A percentile compares a stretch with the other conserved stretches of the same genome.
phyloP scores from a whole-genome alignment of 2,113 vertebrate genomes.

The Platichthys stellatus region DNA sequence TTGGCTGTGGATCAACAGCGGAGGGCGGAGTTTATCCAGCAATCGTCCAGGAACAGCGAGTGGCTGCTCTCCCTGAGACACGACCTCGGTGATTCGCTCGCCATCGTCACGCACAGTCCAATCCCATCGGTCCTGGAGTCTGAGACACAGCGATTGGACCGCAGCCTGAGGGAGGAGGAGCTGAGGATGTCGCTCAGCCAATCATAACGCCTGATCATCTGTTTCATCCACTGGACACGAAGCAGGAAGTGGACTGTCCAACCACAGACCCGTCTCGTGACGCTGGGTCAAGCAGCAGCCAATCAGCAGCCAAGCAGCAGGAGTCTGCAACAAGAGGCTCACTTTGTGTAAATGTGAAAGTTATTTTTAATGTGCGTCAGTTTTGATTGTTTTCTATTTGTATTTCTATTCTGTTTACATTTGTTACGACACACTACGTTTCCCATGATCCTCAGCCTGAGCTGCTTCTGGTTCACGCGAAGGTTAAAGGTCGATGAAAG shows the following conservation, averaged over 20 bases:
- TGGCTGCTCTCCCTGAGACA: constrained; percentile 71
- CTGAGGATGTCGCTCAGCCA: constrained; percentile 66
- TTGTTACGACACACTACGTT: background rate
- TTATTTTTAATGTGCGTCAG: background rate
- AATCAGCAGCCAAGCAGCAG: background rate
- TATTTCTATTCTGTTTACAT: background rate
- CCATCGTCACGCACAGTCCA: constrained; percentile 64
- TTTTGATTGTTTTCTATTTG: background rate
- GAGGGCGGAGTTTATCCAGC: constrained; percentile 74
- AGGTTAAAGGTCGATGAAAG: background rate
- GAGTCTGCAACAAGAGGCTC: background rate
- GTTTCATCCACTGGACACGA: background rate
- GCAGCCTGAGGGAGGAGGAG: constrained; percentile 78
- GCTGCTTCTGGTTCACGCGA: background rate
- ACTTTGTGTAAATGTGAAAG: no score
- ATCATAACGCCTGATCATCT: constrained; percentile 16
- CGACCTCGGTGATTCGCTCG: constrained; percentile 75
- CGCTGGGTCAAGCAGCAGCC: background rate
- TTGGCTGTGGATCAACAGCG: constrained; percentile 69
- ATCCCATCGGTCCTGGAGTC: constrained; percentile 70
- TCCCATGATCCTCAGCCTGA: background rate
- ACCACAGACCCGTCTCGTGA: background rate
- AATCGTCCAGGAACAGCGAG: constrained; percentile 73
- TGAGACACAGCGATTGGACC: constrained; percentile 79
- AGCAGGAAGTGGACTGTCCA: background rate